A percentile compares a stretch with the other conserved stretches of the same genome.
phyloP scores from a whole-genome alignment of 2,888 invertebrate species.

The Pseudococcus viburni region DNA sequence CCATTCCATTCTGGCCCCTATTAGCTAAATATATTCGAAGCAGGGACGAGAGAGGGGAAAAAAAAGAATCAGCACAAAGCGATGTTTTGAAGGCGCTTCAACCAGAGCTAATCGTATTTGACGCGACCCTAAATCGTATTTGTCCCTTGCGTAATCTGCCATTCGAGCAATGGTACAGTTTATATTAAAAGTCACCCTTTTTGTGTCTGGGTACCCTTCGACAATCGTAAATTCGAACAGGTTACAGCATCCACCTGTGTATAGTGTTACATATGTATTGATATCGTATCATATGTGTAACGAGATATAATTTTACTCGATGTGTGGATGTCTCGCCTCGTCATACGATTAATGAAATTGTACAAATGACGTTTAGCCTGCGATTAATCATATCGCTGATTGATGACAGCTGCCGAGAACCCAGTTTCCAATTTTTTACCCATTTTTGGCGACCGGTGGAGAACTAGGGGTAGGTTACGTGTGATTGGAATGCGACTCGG shows the following conservation, averaged over 20 bases:
- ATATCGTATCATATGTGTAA: too few species aligned
- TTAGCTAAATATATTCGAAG: background rate
- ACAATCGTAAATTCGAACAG: slow-evolving; percentile 3
- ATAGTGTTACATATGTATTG: background rate
- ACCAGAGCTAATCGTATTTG: slow-evolving; percentile 61
- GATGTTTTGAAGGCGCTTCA: slow-evolving; percentile 63
- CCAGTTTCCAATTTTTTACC: slow-evolving; percentile 37
- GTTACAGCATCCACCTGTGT: slow-evolving; percentile 33
- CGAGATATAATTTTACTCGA: too few species aligned
- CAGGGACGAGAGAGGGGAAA: background rate
- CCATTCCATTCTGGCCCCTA: background rate
- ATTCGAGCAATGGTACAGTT: background rate
- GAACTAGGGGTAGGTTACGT: background rate
- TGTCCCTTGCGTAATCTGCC: slow-evolving; percentile 28
- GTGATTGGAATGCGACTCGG: background rate
- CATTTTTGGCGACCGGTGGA: background rate
- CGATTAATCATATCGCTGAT: slow-evolving; percentile 1
- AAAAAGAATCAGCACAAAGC: slow-evolving; percentile 18
- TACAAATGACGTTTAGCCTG: background rate
- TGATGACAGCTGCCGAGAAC: slow-evolving; percentile 8
- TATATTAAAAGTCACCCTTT: slow-evolving; percentile 59
- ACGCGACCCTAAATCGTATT: slow-evolving; percentile 15
- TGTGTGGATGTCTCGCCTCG: background rate
- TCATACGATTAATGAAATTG: background rate
- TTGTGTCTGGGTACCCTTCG: background rate